Conservation (phyloP, 2,113 vertebrate species). For the Pteropus alecto region DNA sequence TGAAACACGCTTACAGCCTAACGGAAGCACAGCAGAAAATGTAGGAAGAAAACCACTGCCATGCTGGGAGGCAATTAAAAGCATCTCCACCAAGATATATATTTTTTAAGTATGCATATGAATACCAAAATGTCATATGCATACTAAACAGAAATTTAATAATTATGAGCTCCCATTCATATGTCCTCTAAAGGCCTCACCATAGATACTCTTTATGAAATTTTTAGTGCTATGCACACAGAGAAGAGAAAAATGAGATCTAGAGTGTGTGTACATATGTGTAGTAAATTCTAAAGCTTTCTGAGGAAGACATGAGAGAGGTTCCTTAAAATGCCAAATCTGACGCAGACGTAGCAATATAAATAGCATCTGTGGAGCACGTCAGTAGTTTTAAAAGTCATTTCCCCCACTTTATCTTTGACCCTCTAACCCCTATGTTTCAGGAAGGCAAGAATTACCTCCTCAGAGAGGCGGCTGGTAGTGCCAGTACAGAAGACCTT, state of each 20-base stretch:
- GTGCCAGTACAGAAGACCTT: background rate
- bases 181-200: background rate
- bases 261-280: background rate
- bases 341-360: background rate
- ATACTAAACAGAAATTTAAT: background rate
- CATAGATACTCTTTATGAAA: background rate
- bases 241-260: background rate
- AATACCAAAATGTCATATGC: background rate
- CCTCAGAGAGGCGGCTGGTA: background rate
- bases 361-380: background rate
- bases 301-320: background rate
- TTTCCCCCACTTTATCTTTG: conserved; percentile 16
- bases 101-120: background rate
- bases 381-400: conserved; percentile 16
- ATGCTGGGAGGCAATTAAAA: background rate
- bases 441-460: conserved; percentile 3
- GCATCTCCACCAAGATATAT: background rate
- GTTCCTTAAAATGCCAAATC: conserved; percentile 6
- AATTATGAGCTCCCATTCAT: background rate
- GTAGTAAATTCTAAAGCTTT: background rate
- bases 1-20: background rate
- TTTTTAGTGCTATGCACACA: background rate
- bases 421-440: background rate
- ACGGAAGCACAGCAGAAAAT: background rate
- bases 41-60: background rate